phyloP scores from a whole-genome alignment of 2,797 vertebrate genomes.

The Lagorchestes hirsutus region DNA sequence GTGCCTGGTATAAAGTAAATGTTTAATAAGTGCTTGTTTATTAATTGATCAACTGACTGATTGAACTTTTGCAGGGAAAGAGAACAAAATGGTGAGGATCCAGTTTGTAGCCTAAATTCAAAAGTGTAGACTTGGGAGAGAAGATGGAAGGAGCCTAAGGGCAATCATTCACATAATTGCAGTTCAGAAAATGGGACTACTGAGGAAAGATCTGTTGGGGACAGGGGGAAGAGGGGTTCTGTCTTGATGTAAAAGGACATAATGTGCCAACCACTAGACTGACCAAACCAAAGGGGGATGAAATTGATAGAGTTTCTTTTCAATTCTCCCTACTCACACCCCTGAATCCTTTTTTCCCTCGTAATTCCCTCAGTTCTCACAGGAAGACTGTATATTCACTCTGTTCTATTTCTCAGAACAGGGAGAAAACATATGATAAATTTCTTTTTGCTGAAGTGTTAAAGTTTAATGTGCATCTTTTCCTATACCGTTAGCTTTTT shows the following conservation, averaged over 20 bases:
- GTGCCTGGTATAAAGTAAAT: neutral
- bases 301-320: neutral
- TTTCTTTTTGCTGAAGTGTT: neutral
- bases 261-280: neutral
- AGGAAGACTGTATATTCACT: neutral
- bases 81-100: neutral
- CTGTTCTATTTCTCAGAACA: neutral
- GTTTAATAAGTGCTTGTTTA: neutral
- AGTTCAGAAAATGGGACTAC: neutral
- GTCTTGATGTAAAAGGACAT: neutral
- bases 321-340: neutral
- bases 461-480: neutral
- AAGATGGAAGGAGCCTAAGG: neutral
- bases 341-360: neutral
- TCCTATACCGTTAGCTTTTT: neutral
- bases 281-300: neutral
- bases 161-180: neutral
- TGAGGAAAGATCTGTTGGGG: neutral
- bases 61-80: neutral
- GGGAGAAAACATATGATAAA: neutral
- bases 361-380: neutral
- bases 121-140: neutral
- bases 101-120: neutral
- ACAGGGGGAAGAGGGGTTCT: neutral
- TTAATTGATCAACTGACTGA: neutral